Evolutionary conservation across 2,797 vertebrate species (phyloP), one percentile per base, ranked within the genome.

Genomic region (Sebastes itinus): DNA sequence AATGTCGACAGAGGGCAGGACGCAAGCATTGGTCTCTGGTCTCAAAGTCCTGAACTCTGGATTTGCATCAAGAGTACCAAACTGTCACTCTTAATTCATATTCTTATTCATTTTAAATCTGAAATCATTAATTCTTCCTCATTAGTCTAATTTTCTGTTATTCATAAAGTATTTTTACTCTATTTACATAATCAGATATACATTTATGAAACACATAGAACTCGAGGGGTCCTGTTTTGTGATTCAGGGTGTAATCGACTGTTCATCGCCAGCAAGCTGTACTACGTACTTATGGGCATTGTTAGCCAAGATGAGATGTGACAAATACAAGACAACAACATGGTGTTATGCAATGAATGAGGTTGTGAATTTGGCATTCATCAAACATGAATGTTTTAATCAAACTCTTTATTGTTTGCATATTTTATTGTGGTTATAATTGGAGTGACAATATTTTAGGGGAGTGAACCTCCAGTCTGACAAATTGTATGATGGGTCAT

Each of bases 401-500:
- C 16, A 67, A n/a, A 70, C 27, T 58, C 10, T 12, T 32, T 63
- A n/a, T 18, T 55, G 22, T 27, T 66, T 73, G 32, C 63, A 76
- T 72, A 68, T 75, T 68, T 71, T 14, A 49, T 30, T 33, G 35
- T 35, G 35, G 12, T 35, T 35, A 16, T 79, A 65, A 77, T 35
- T 60, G 22, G 14, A 72, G 46, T 28, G 71, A 73, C n/a, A 75
- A 22, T 30, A 55, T 80, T 73, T 80, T 35, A 23, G 22, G 30
- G 30, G 13, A 52, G 23, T 38, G 59, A 78, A 70, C 5, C 69
- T 63, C 25, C 23, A 22, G n/a, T 74, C 82, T 79, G 72, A 86
- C 71, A 82, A 81, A 87, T 85, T 38, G 65, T 18, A 61, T 63
- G 75, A 69, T 59, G 74, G 60, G 68, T 82, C 76, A 86, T 86